Evolutionary conservation across 2,797 vertebrate species (phyloP).

Genomic region (Halcyon smyrnensis): DNA sequence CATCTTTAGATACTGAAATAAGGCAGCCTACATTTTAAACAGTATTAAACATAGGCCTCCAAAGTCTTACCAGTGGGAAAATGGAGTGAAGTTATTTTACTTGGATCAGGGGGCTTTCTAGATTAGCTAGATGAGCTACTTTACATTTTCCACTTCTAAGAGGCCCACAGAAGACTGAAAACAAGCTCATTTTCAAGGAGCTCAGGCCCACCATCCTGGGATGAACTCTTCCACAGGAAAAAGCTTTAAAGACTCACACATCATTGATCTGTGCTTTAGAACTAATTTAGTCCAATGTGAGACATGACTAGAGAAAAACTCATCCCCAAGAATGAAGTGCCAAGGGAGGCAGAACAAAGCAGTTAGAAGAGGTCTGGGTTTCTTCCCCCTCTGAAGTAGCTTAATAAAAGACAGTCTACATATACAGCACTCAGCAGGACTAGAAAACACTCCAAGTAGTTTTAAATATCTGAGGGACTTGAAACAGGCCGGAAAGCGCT

Average conservation of each 20-base stretch:
- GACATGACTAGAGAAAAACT: background rate
- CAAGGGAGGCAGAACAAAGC: background rate
- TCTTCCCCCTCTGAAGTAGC: background rate
- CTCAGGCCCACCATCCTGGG: background rate
- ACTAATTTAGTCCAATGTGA: background rate
- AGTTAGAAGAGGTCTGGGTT: background rate
- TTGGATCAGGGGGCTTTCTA: background rate
- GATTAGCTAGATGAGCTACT: background rate
- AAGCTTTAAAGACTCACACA: background rate
- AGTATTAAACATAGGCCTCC: background rate
- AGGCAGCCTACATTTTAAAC: background rate
- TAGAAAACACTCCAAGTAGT: background rate
- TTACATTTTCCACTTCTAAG: background rate
- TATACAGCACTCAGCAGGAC: background rate
- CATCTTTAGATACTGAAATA: background rate
- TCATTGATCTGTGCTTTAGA: background rate
- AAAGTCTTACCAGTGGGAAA: background rate
- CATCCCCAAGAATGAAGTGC: background rate
- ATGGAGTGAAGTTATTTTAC: background rate
- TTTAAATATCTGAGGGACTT: background rate
- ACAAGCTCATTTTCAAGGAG: background rate
- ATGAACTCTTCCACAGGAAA: background rate
- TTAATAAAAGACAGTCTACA: background rate
- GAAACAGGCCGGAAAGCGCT: background rate
- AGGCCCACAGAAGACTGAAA: background rate